Percentiles rank a stretch among this genome's conserved stretches.
phyloP scores from a whole-genome alignment of 2,888 invertebrate species.

The Schrankia costaestrigalis region DNA sequence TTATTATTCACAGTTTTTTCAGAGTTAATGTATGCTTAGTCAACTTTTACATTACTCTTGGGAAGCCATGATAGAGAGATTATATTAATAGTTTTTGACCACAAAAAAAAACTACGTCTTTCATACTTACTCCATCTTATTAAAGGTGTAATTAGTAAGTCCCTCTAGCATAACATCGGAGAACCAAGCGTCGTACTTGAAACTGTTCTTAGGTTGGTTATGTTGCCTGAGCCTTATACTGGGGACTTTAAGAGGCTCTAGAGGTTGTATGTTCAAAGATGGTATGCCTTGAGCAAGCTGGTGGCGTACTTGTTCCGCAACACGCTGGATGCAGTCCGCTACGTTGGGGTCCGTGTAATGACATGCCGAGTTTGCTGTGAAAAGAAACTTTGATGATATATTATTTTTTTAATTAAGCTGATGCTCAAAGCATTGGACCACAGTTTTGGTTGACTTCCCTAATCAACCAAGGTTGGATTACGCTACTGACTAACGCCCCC shows the following conservation, averaged over 20 bases:
- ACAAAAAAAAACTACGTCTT: not conserved
- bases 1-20: no score
- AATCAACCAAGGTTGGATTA: no score
- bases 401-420: no score
- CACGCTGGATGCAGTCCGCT: conserved; percentile 75
- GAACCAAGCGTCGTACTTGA: conserved; percentile 78
- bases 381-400: not conserved
- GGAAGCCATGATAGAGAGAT: no score
- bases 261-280: conserved; percentile 78
- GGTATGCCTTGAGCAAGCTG: conserved; percentile 80
- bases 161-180: conserved; percentile 69
- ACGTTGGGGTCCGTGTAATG: conserved; percentile 80
- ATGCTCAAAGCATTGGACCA: no score
- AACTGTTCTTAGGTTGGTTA: conserved; percentile 63
- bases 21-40: no score
- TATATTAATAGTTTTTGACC: not conserved
- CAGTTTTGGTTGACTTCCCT: no score
- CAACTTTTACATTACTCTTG: no score
- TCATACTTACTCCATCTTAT: conserved; percentile 69
- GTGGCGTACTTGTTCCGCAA: conserved; percentile 74
- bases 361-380: conserved; percentile 58
- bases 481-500: no score
- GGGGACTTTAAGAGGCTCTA: conserved; percentile 81
- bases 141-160: conserved; percentile 73
- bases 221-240: conserved; percentile 81